These are phyloP conservation scores for Sinohyriopsis cumingii DNA, from an alignment of 2,888 invertebrate genomes.

Conservation along the genomic window DNA sequence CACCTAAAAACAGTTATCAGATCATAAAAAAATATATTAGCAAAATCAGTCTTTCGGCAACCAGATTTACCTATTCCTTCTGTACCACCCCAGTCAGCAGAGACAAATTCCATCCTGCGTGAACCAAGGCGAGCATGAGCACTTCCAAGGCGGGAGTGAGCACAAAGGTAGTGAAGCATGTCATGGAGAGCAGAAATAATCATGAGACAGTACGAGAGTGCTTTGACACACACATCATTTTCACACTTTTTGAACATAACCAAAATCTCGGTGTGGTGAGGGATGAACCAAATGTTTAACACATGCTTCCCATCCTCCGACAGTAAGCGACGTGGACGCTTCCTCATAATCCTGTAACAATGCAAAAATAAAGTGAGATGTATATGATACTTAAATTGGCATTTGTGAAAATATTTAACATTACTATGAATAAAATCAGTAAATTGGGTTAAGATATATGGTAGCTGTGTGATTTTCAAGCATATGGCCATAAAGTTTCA, in stretches of 20 bases:
- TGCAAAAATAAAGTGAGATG: background rate
- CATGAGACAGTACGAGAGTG: conserved; percentile 55
- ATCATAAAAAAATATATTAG: no score
- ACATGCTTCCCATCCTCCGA: conserved; percentile 65
- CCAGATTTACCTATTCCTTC: conserved; percentile 66
- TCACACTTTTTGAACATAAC: conserved; percentile 66
- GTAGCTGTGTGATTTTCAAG: no score
- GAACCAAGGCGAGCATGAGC: conserved; percentile 61
- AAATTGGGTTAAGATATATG: no score
- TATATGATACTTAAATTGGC: background rate
- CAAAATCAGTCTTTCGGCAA: no score
- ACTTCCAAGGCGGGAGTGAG: conserved; percentile 66
- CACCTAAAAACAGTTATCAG: no score
- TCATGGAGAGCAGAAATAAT: conserved; percentile 68
- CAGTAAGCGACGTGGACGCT: conserved; percentile 64
- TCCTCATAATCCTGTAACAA: conserved; percentile 55
- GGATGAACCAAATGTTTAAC: conserved; percentile 71
- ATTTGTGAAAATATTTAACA: background rate
- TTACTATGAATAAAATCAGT: background rate
- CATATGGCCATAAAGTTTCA: no score
- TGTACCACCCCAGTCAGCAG: conserved; percentile 70
- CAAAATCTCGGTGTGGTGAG: conserved; percentile 68
- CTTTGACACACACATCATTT: conserved; percentile 55
- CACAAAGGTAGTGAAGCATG: conserved; percentile 70
- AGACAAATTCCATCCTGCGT: conserved; percentile 61